Base-by-base conservation (phyloP, 2,113 vertebrate species). In the Sphyrna mokarran region DNA sequence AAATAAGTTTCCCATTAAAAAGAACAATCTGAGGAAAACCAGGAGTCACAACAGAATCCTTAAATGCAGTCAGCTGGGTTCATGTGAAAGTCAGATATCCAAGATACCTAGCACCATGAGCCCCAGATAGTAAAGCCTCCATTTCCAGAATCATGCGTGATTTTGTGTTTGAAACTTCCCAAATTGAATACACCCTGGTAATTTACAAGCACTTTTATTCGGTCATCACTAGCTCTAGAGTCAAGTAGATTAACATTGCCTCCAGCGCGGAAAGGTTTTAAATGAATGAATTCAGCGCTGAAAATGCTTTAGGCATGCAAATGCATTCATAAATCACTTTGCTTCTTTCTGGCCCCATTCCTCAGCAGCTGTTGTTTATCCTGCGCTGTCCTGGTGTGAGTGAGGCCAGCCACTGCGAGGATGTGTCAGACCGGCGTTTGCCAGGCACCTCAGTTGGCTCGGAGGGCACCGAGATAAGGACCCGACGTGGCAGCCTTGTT, bases 281-380 rank as follows among this genome's bases (percentile, higher is more conserved):
- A 76, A 76, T 95, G 94, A 95, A 95, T 95, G 94, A 95, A 68
- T 72, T 72, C 94, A 54, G 68, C 43, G 54, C 76, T 54, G 94
- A 96, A 96, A 54, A 58, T 85, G 0, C 0, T 0, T 96, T 95
- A 3, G 95, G 96, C 96, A 80, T 96, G 96, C 83, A 83, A 95
- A 97, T 2, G 58, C 23, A 8, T 96, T 97, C 96, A 96, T 95
- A 78, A 86, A 6, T 83, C 20, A 96, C 76, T 54, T 95, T 76
- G 69, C 43, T 11, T 96, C 96, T 96, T 96, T 96, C 95, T 96
- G 96, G 96, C 96, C 96, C 10, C 0, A 93, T 96, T 96, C 96
- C 96, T 96, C 94, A 80, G 96, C 96, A 97, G 97, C 96, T 97
- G 97, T 94, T 96, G 96, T 96, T 96, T 96, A 66, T 58, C 9